Evolutionary conservation across 2,113 vertebrate species (phyloP).

Genomic region (Ochotona princeps): DNA sequence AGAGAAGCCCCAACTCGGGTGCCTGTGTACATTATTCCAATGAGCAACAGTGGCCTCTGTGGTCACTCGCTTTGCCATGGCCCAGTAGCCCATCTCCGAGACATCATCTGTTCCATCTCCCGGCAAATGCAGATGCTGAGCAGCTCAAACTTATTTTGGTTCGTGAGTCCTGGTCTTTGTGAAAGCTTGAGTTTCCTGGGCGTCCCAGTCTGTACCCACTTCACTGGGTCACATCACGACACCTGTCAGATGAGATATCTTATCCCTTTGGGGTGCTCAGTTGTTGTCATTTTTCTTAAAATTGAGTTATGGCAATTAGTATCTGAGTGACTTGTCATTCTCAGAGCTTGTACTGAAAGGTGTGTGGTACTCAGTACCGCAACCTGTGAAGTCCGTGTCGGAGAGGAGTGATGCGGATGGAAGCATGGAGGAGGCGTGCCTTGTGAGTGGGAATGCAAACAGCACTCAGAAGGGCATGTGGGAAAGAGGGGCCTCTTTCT

Average conservation of each 20-base stretch:
- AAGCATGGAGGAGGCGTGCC: slow-evolving; percentile 51
- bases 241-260: slow-evolving; percentile 66
- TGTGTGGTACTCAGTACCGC: slow-evolving; percentile 66
- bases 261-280: neutral
- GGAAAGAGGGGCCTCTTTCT: neutral
- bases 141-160: slow-evolving; percentile 81
- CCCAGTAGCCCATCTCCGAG: slow-evolving; percentile 86
- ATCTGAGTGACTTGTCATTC: slow-evolving; percentile 77
- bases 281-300: slow-evolving; percentile 76
- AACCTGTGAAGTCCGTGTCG: slow-evolving; percentile 68
- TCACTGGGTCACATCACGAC: slow-evolving; percentile 35
- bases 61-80: slow-evolving; percentile 88
- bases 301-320: slow-evolving; percentile 59
- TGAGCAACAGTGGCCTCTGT: slow-evolving; percentile 88
- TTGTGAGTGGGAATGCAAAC: slow-evolving; percentile 45
- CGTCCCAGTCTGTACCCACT: slow-evolving; percentile 62
- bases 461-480: slow-evolving; percentile 52
- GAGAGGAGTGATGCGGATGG: slow-evolving; percentile 42
- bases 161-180: slow-evolving; percentile 81
- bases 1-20: slow-evolving; percentile 66
- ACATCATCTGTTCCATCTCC: slow-evolving; percentile 92
- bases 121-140: slow-evolving; percentile 80
- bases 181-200: slow-evolving; percentile 75
- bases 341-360: slow-evolving; percentile 67
- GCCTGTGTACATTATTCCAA: slow-evolving; percentile 81